phyloP scores from a whole-genome alignment of 1,140 invertebrate genomes.

The Venturia canescens region DNA sequence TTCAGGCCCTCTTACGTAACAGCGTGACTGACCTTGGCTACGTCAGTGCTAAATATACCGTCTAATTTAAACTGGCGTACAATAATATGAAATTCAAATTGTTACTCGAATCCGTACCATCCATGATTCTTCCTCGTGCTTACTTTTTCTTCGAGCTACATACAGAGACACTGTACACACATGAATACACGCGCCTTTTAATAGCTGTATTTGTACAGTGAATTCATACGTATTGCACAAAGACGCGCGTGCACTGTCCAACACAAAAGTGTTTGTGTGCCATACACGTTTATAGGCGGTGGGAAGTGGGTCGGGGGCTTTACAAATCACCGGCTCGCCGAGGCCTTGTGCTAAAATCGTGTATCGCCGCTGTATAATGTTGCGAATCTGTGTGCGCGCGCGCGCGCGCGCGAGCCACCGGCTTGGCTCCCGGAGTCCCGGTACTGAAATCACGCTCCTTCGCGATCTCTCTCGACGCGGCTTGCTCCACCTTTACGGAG shows the following conservation, averaged over 20 bases:
- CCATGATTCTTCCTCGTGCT: background rate
- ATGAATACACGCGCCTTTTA: too few relatives aligned
- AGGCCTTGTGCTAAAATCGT: conserved; percentile 55
- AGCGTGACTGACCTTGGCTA: too few relatives aligned
- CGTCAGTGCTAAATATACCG: too few relatives aligned
- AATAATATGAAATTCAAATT: background rate
- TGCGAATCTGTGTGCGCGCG: conserved; percentile 8
- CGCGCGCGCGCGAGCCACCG: background rate
- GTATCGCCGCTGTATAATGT: conserved; percentile 30
- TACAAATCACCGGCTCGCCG: conserved; percentile 46
- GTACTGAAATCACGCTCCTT: conserved; percentile 48
- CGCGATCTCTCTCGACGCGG: background rate
- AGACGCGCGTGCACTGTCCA: too few relatives aligned
- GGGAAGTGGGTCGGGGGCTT: conserved; percentile 53
- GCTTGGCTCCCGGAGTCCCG: conserved; percentile 16
- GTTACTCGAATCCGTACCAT: too few relatives aligned
- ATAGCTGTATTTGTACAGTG: too few relatives aligned
- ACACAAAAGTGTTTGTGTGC: background rate
- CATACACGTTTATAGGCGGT: background rate
- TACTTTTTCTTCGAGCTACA: conserved; percentile 1
- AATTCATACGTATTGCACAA: too few relatives aligned
- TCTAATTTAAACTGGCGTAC: background rate
- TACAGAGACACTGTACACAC: background rate
- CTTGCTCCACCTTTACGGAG: conserved; percentile 3
- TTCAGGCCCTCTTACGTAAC: too few relatives aligned